Conservation (phyloP, 2,888 invertebrate species). For the Acronicta psi region DNA sequence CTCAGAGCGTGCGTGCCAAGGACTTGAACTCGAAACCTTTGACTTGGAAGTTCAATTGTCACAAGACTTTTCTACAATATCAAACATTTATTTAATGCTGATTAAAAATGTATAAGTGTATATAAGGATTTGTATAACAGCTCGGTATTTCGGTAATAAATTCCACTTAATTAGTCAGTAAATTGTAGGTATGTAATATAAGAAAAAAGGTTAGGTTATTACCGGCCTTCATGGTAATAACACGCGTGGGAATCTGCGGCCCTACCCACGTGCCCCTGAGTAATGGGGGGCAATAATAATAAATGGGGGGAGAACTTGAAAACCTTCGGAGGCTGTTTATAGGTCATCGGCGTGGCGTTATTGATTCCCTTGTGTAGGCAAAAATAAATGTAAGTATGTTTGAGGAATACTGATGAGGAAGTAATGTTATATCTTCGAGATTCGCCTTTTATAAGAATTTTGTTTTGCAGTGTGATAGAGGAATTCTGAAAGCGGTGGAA, state of each 20-base stretch:
- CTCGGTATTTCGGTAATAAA: constrained; percentile 3
- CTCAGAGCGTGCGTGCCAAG: no score
- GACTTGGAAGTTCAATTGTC: no score
- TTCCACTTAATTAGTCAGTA: constrained; percentile 37
- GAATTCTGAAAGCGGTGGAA: no score
- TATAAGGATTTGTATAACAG: background rate
- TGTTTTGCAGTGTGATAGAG: background rate
- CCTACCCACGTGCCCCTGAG: constrained; percentile 59
- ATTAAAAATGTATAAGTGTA: no score
- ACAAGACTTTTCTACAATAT: no score
- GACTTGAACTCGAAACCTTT: no score
- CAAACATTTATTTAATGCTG: no score
- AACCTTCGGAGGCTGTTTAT: constrained; percentile 57
- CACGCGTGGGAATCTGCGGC: constrained; percentile 62
- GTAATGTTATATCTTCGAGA: constrained; percentile 17
- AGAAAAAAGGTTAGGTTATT: constrained; percentile 57
- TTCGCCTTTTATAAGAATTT: constrained; percentile 1
- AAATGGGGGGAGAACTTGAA: constrained; percentile 60
- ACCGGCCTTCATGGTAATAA: constrained; percentile 65
- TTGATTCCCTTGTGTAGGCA: constrained; percentile 56
- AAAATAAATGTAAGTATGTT: constrained; percentile 48
- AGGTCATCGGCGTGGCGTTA: constrained; percentile 57
- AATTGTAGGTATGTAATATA: constrained; percentile 40
- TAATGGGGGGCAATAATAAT: constrained; percentile 67
- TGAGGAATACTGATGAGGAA: constrained; percentile 51